Base-by-base conservation (phyloP, 2,888 invertebrate genomes). In the Sturmia bella region DNA sequence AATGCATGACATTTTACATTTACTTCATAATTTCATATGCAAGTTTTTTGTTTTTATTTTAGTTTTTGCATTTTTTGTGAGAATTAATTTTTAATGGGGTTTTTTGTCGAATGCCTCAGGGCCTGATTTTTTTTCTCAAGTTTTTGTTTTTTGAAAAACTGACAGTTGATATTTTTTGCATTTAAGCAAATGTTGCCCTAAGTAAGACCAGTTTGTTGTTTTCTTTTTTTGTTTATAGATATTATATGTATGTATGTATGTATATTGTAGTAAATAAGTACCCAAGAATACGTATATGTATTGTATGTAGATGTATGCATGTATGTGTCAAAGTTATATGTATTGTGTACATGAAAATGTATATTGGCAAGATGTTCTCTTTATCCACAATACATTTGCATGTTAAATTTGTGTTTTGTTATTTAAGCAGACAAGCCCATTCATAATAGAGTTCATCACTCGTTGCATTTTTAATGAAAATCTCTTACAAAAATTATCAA, bases 1-100 rank as follows among this genome's bases (percentile, higher is more conserved):
- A 87, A 85, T 89, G 89, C 88, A 88, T 89, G 89, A 89, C 89
- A 89, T 88, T 89, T 89, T 86, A 87, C 87, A 89, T 89, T 89
- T 89, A 87, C 84, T 85, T 86, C 85, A 88, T 86, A 86, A 88
- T 86, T 82, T 82, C 69, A 78, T 74, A 74, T 82, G 82, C 78
- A 74, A 74, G 69, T 75, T 59, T 70, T 64, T 48, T 54, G 43
- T 61, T 66, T 45, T 64, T 17, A 37, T 54, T 76, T 72, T 68
- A 56, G 68, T 74, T 50, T 70, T 19, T 81, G 76, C 70, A 68
- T 84, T 84, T 73, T 85, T 84, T 87, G 86, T 87, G 87, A 87
- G 88, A 87, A 88, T 81, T 88, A 89, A 88, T 88, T 88, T 87
- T 88, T 88, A 88, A 88, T 88, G 89, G 77, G 82, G 78, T 82